Percentiles rank a stretch among this genome's conserved stretches.
Conservation (phyloP, 2,888 invertebrate species). For the Caenorhabditis sp. region DNA sequence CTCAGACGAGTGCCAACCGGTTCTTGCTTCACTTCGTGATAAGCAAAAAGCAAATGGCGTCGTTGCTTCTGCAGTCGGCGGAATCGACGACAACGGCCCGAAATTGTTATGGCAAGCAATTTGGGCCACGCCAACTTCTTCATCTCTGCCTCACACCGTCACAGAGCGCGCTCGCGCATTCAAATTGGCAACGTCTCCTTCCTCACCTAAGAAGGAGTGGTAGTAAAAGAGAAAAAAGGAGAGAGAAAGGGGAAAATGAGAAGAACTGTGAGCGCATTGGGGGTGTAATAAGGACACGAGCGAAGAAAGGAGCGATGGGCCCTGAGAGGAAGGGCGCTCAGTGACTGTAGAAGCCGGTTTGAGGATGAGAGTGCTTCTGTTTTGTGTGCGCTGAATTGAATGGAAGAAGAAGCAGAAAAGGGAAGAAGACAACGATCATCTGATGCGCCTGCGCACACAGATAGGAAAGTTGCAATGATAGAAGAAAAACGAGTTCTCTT, state of each 20-base stretch:
- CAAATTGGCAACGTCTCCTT: slow-evolving; percentile 52
- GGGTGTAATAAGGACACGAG: slow-evolving; percentile 63
- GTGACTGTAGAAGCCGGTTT: slow-evolving; percentile 55
- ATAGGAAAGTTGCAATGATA: slow-evolving; percentile 47
- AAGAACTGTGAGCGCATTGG: slow-evolving; percentile 48
- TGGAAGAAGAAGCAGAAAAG: slow-evolving; percentile 43
- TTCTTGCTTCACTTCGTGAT: slow-evolving; percentile 63
- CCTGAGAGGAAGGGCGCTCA: slow-evolving; percentile 46
- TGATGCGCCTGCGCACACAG: slow-evolving; percentile 53
- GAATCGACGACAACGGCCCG: slow-evolving; percentile 42
- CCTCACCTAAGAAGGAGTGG: slow-evolving; percentile 18
- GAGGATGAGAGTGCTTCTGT: slow-evolving; percentile 64
- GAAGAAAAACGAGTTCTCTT: slow-evolving; percentile 42
- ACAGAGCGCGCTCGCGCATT: slow-evolving; percentile 57
- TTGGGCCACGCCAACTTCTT: slow-evolving; percentile 37
- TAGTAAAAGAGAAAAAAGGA: slow-evolving; percentile 32
- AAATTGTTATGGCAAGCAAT: slow-evolving; percentile 65
- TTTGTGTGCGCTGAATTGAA: slow-evolving; percentile 57
- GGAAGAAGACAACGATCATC: slow-evolving; percentile 48
- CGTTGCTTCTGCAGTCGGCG: slow-evolving; percentile 42
- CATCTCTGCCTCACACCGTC: slow-evolving; percentile 34
- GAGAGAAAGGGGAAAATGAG: slow-evolving; percentile 36
- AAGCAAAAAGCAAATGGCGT: slow-evolving; percentile 63
- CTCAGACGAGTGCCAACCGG: slow-evolving; percentile 59
- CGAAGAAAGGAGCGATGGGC: slow-evolving; percentile 51